Evolutionary conservation across 2,113 vertebrate species (phyloP), one percentile per base, ranked within the genome.

Genomic region (Alosa alosa): DNA sequence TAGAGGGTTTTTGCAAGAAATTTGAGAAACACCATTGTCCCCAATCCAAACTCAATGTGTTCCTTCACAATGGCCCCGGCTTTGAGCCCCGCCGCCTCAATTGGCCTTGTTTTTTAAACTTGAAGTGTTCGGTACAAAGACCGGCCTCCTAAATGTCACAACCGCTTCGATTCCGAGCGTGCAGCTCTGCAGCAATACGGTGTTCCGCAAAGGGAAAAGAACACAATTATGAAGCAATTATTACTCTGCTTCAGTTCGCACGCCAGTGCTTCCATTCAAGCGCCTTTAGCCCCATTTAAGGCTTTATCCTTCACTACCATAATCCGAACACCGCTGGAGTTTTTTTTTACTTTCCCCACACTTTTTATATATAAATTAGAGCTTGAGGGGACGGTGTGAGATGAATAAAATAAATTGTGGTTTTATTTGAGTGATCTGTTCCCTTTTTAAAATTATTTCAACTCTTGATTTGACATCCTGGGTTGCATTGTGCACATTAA

Each of bases 21-120:
- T 97, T 97, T 97, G 97, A 97, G 97, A 97, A 97, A 97, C 97
- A 97, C 97, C 93, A 97, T 98, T 98, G 97, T 98, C 95, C 96
- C 92, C 95, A 97, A 97, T 96, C 96, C 97, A 97, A 98, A 97
- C 97, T 97, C 97, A 96, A 96, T 96, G 97, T 96, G 96, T 96
- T 96, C 91, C 91, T 93, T 93, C 92, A 97, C 97, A 97, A 97
- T 96, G 95, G 96, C 89, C 92, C 93, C 92, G 93, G 94, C 96
- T 97, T 97, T 97, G 96, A 97, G 97, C 96, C 91, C 90, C 93
- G 93, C 95, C 94, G 96, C 96, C 96, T 97, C 96, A 96, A 97
- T 97, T 95, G 96, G 94, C 94, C 96, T 96, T 97, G 97, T 98
- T 97, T 97, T 97, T 97, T 96, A 97, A 97, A 97, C 96, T 97